phyloP scores from a whole-genome alignment of 2,113 vertebrate species.

The Peromyscus polionotus region DNA sequence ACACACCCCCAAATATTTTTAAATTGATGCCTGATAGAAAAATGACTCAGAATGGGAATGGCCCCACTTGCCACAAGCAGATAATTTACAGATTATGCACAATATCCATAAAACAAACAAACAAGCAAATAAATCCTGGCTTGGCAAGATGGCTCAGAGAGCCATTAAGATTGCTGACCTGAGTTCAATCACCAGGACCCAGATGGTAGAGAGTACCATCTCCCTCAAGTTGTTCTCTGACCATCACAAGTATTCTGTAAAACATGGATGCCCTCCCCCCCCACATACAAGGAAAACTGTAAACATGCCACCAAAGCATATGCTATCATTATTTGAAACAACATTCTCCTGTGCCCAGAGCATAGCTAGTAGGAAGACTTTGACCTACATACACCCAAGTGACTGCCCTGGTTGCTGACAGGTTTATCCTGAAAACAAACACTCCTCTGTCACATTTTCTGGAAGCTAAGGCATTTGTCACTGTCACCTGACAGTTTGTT shows the following conservation, averaged over 20 bases:
- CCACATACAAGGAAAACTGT: neutral
- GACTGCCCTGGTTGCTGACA: fast-evolving
- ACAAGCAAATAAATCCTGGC: neutral
- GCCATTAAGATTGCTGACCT: too few relatives aligned
- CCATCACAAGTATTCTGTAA: neutral
- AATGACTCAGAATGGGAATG: neutral
- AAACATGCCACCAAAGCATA: neutral
- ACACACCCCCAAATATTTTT: neutral
- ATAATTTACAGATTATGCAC: neutral
- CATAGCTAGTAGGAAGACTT: neutral
- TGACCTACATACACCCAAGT: neutral
- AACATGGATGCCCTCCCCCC: neutral
- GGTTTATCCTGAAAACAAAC: neutral
- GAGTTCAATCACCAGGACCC: neutral
- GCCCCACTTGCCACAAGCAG: neutral
- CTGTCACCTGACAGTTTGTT: neutral
- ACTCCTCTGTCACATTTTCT: fast-evolving
- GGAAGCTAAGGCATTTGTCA: neutral
- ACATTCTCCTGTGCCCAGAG: neutral
- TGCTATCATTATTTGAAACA: neutral
- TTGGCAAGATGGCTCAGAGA: neutral
- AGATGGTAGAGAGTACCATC: neutral
- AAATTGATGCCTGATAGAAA: neutral
- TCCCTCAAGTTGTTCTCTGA: neutral
- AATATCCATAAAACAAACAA: neutral